A percentile compares a stretch with the other conserved stretches of the same genome.
These are phyloP conservation scores for Clitarchus hookeri DNA, from an alignment of 2,888 invertebrate genomes.

Conservation along the genomic window DNA sequence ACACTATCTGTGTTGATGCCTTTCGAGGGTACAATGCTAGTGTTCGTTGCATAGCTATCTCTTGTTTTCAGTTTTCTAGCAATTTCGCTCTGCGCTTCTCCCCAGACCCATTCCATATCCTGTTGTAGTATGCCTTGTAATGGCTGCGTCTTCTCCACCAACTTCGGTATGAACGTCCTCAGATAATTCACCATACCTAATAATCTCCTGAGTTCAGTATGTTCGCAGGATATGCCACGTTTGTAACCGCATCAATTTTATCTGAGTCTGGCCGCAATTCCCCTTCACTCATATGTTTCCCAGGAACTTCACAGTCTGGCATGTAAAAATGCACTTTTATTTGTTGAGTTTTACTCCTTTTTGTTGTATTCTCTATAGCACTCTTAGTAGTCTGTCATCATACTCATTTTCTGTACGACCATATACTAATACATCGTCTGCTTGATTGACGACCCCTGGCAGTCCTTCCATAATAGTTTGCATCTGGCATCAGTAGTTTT, in stretches of 20 bases:
- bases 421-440: neutral
- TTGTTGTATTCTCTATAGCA: neutral
- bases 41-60: neutral
- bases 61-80: neutral
- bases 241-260: neutral
- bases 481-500: conserved; percentile 39
- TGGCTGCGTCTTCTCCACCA: neutral
- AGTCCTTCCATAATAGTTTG: conserved; percentile 31
- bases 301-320: neutral
- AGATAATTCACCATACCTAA: neutral
- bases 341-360: neutral
- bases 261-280: neutral
- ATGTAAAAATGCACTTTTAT: neutral
- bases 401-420: conserved; percentile 20
- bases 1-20: neutral
- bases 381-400: conserved; percentile 15
- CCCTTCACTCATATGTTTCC: neutral
- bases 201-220: neutral
- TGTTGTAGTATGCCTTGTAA: neutral
- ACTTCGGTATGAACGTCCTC: neutral
- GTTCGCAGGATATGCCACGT: neutral
- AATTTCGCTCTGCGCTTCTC: neutral
- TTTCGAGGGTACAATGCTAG: neutral
- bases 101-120: neutral
- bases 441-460: conserved; percentile 17